Evolutionary conservation across 2,888 invertebrate species (phyloP).

Genomic region (Gymnocheta viridis): DNA sequence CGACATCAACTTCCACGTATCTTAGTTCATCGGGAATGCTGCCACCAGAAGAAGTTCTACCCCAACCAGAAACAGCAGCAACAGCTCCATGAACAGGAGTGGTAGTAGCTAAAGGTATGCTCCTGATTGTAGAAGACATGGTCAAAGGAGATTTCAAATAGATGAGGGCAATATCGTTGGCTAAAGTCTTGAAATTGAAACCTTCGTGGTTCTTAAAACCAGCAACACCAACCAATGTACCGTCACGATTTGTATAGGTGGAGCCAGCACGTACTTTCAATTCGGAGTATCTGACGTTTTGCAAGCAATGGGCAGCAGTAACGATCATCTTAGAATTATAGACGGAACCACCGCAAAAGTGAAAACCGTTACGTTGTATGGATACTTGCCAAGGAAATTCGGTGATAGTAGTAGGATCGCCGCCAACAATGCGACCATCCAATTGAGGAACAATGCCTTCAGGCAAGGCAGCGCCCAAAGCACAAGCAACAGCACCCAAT

Average conservation of each 20-base stretch:
- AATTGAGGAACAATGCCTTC: conserved; percentile 61
- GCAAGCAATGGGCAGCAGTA: conserved; percentile 85
- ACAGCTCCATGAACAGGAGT: conserved; percentile 59
- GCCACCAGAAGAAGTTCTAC: conserved; percentile 37
- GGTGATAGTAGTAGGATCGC: conserved; percentile 69
- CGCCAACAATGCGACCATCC: conserved; percentile 74
- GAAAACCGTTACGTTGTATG: conserved; percentile 77
- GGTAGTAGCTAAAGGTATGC: conserved; percentile 80
- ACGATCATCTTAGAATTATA: conserved; percentile 82
- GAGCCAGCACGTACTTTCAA: conserved; percentile 83
- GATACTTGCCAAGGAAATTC: conserved; percentile 73
- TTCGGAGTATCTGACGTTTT: conserved; percentile 72
- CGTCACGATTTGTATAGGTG: conserved; percentile 79
- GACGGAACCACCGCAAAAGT: conserved; percentile 84
- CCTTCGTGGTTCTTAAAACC: conserved; percentile 73
- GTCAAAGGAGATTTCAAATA: conserved; percentile 82
- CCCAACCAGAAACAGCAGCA: conserved; percentile 72
- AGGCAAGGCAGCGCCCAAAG: conserved; percentile 56
- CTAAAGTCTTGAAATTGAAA: conserved; percentile 82
- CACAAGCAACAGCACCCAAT: conserved; percentile 42
- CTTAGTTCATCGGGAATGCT: conserved; percentile 74
- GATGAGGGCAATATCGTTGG: conserved; percentile 83
- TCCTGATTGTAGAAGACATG: conserved; percentile 79
- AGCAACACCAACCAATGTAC: conserved; percentile 68
- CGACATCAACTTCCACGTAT: conserved; percentile 80